Evolutionary conservation across 2,888 invertebrate genomes (phyloP).

Genomic region (Trichopoda pennipes): DNA sequence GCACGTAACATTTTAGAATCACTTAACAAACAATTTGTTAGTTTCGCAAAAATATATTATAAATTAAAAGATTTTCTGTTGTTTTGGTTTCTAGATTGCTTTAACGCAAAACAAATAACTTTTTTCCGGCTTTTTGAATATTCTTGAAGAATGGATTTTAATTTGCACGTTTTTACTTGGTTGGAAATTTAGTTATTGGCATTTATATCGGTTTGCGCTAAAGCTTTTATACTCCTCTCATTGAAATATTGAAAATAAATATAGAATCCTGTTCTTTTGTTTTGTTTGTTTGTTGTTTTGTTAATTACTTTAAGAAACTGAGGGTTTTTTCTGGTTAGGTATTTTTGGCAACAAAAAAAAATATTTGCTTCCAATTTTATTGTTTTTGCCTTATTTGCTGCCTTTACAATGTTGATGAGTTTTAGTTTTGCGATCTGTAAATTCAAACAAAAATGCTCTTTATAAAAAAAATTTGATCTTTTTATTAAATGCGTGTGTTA

Average conservation of each 20-base stretch:
- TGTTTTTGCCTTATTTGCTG: no score
- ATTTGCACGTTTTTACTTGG: constrained; percentile 66
- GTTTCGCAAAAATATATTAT: constrained; percentile 41
- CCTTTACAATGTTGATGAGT: no score
- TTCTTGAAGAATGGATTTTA: constrained; percentile 41
- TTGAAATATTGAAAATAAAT: constrained; percentile 16
- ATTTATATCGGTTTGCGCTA: constrained; percentile 52
- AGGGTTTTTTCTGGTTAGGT: constrained; percentile 27
- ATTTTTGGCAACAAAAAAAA: constrained; percentile 25
- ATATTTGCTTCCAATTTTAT: neutral
- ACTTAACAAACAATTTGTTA: constrained; percentile 40
- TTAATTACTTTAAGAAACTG: constrained; percentile 31
- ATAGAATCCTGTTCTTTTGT: constrained; percentile 35
- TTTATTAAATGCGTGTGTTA: no score
- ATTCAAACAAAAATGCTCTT: no score
- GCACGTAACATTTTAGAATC: constrained; percentile 68
- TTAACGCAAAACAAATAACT: constrained; percentile 19
- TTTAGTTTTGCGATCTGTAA: no score
- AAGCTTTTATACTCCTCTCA: constrained; percentile 73
- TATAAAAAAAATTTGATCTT: no score
- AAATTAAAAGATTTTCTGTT: constrained; percentile 18
- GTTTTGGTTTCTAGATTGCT: neutral
- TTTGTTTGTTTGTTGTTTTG: constrained; percentile 7
- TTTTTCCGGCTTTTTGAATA: constrained; percentile 8
- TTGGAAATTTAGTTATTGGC: constrained; percentile 72